A percentile compares a stretch with the other conserved stretches of the same genome.
phyloP scores from a whole-genome alignment of 2,113 vertebrate species.

The Martes martes region DNA sequence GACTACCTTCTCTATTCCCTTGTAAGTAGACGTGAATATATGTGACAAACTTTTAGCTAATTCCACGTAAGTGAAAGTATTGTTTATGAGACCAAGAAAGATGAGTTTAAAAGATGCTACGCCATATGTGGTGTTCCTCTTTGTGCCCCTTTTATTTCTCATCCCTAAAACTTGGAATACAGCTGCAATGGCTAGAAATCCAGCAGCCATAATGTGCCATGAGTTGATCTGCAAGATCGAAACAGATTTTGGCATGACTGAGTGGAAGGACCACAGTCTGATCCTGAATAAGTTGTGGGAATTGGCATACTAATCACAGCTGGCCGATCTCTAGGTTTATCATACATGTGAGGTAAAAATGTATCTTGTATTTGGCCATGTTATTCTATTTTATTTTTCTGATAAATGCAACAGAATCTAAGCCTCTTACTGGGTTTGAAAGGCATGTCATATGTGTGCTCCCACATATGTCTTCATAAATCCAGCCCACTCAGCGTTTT shows the following conservation, averaged over 20 bases:
- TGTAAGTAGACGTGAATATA: background rate
- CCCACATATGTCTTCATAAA: background rate
- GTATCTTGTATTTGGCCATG: background rate
- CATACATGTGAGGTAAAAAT: background rate
- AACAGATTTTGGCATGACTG: background rate
- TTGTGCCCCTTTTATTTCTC: background rate
- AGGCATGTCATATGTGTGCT: background rate
- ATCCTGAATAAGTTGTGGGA: background rate
- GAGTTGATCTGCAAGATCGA: background rate
- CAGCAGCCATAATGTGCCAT: background rate
- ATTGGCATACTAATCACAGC: background rate
- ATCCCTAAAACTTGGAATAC: background rate
- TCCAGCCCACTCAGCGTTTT: background rate
- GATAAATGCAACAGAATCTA: background rate
- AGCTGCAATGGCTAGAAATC: background rate
- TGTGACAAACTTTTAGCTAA: background rate
- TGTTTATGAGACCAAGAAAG: background rate
- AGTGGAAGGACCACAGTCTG: background rate
- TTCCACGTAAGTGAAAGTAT: background rate
- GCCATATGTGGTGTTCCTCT: background rate
- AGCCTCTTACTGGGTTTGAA: background rate
- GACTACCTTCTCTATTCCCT: background rate
- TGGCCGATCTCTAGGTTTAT: background rate
- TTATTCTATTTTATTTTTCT: background rate
- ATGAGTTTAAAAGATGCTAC: background rate